These are phyloP conservation scores for Brachypalpus laphriformis DNA, from an alignment of 2,888 invertebrate species.

Conservation along the genomic window DNA sequence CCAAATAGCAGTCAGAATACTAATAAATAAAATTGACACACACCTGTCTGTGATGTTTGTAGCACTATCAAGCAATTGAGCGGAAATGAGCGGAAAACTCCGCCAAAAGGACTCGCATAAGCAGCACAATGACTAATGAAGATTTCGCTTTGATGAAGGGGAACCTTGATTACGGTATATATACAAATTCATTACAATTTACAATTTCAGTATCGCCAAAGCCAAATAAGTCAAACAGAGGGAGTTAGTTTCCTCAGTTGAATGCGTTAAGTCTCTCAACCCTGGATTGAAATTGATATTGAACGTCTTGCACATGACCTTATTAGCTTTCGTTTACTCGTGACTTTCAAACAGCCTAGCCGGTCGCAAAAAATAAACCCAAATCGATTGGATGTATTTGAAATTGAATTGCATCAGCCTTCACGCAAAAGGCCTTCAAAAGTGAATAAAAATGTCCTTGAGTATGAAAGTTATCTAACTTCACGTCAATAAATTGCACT, in stretches of 20 bases:
- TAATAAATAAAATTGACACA: too few relatives aligned
- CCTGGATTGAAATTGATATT: slow-evolving; percentile 38
- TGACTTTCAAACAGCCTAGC: neutral
- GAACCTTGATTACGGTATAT: too few relatives aligned
- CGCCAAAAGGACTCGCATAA: too few relatives aligned
- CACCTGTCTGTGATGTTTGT: too few relatives aligned
- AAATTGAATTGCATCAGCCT: slow-evolving; percentile 11
- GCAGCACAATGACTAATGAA: too few relatives aligned
- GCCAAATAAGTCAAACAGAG: neutral
- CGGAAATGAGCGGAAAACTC: too few relatives aligned
- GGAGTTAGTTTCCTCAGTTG: neutral
- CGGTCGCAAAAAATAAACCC: neutral
- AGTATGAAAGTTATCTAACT: neutral
- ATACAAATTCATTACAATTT: too few relatives aligned
- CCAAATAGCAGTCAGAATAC: too few relatives aligned
- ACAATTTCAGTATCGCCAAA: too few relatives aligned
- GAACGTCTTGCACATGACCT: slow-evolving; percentile 52
- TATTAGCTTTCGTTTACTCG: neutral
- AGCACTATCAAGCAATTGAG: too few relatives aligned
- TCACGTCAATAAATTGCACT: neutral
- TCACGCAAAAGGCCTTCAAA: neutral
- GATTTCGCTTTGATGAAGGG: too few relatives aligned
- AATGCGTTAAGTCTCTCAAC: neutral
- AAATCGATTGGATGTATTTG: slow-evolving; percentile 17
- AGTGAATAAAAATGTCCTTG: slow-evolving; percentile 1